phyloP scores from a whole-genome alignment of 2,888 invertebrate species.

The Apamea epomidion region DNA sequence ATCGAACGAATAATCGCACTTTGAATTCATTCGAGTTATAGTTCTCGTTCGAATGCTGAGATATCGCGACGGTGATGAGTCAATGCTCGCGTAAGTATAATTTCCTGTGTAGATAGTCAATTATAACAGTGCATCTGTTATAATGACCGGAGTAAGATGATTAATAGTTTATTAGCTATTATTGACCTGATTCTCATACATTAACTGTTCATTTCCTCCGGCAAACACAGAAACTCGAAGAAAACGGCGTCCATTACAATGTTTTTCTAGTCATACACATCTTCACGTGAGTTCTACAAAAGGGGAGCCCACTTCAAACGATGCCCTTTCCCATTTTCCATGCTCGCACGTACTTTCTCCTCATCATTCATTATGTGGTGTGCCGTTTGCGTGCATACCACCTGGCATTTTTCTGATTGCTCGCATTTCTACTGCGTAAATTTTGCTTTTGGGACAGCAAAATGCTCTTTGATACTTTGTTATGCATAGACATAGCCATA shows the following conservation, averaged over 20 bases:
- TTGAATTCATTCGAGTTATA: slow-evolving; percentile 47
- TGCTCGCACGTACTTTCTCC: slow-evolving; percentile 49
- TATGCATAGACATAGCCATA: slow-evolving; percentile 6
- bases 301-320: slow-evolving; percentile 40
- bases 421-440: slow-evolving; percentile 31
- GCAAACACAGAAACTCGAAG: slow-evolving; percentile 16
- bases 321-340: slow-evolving; percentile 56
- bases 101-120: slow-evolving; percentile 73
- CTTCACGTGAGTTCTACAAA: slow-evolving; percentile 41
- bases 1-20: slow-evolving; percentile 46
- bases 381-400: slow-evolving; percentile 42
- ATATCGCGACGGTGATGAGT: slow-evolving; percentile 66
- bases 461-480: slow-evolving; percentile 4
- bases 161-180: slow-evolving; percentile 67
- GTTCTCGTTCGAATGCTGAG: slow-evolving; percentile 41
- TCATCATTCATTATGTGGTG: slow-evolving; percentile 44
- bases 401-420: slow-evolving; percentile 41
- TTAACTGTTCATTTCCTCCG: slow-evolving; percentile 54
- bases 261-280: slow-evolving; percentile 32
- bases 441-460: slow-evolving; percentile 10
- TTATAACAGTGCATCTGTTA: slow-evolving; percentile 69
- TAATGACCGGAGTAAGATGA: slow-evolving; percentile 65
- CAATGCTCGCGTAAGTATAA: slow-evolving; percentile 67
- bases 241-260: slow-evolving; percentile 30
- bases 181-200: slow-evolving; percentile 56